Percentiles rank a stretch among this genome's conserved stretches.
Conservation (phyloP, 2,888 invertebrate species). For the Mycalesis mineus region DNA sequence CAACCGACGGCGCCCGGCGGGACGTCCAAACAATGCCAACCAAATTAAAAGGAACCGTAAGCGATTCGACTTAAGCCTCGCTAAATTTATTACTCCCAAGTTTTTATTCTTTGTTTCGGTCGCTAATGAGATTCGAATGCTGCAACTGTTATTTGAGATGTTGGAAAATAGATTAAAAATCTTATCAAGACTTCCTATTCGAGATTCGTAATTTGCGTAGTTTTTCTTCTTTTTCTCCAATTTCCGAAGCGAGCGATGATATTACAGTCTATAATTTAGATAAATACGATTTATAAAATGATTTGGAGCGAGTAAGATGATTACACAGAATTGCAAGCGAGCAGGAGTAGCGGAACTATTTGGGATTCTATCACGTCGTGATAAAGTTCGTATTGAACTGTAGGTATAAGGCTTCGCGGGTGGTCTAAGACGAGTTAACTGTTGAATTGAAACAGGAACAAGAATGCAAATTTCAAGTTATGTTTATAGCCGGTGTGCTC, state of each 20-base stretch:
- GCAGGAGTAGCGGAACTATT: slow-evolving; percentile 32
- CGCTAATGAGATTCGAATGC: slow-evolving; percentile 76
- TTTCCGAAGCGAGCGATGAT: background rate
- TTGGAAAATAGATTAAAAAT: slow-evolving; percentile 53
- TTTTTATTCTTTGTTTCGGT: slow-evolving; percentile 70
- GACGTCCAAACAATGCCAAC: slow-evolving; percentile 73
- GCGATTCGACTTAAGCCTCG: slow-evolving; percentile 73
- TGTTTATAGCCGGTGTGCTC: slow-evolving; percentile 20
- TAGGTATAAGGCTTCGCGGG: slow-evolving; percentile 60
- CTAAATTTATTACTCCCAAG: slow-evolving; percentile 74
- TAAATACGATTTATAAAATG: slow-evolving; percentile 38
- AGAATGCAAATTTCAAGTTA: slow-evolving; percentile 64
- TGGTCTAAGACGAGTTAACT: slow-evolving; percentile 69
- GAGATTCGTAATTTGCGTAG: slow-evolving; percentile 9
- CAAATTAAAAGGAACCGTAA: slow-evolving; percentile 78
- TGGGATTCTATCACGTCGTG: slow-evolving; percentile 51
- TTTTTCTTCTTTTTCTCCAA: slow-evolving; percentile 2
- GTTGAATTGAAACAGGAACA: slow-evolving; percentile 61
- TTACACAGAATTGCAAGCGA: slow-evolving; percentile 41
- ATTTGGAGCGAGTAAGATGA: slow-evolving; percentile 40
- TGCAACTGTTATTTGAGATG: slow-evolving; percentile 66
- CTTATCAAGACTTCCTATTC: slow-evolving; percentile 20
- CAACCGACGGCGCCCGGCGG: slow-evolving; percentile 67
- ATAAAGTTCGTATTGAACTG: slow-evolving; percentile 68
- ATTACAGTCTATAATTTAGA: slow-evolving; percentile 19